Percentiles rank a stretch among this genome's conserved stretches.
These are phyloP conservation scores for Unio delphinus DNA, from an alignment of 2,888 invertebrate genomes.

Conservation along the genomic window DNA sequence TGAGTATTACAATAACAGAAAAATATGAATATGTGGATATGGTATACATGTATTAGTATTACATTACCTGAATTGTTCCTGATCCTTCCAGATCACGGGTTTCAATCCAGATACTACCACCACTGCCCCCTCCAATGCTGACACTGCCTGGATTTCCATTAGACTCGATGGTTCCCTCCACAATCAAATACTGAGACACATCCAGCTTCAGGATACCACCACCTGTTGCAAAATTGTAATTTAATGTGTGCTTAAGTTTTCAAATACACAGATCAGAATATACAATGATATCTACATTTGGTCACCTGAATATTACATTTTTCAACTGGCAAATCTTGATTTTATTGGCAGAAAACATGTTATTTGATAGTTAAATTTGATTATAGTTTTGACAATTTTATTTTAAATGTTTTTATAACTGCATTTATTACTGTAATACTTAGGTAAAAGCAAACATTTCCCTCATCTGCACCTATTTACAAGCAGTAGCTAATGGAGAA, in stretches of 20 bases:
- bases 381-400: too few species aligned
- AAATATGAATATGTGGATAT: background rate
- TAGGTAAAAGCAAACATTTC: too few species aligned
- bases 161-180: conserved; percentile 44
- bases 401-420: too few species aligned
- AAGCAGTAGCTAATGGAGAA: too few species aligned
- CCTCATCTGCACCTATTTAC: too few species aligned
- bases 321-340: too few species aligned
- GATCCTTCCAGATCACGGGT: conserved; percentile 45
- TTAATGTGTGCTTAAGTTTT: background rate
- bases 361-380: too few species aligned
- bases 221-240: conserved; percentile 21
- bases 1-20: background rate
- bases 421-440: too few species aligned
- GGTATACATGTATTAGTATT: background rate
- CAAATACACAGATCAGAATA: background rate
- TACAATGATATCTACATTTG: too few species aligned
- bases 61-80: conserved; percentile 41
- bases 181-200: conserved; percentile 29
- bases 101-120: conserved; percentile 43
- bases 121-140: conserved; percentile 47
- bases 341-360: too few species aligned
- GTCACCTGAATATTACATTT: too few species aligned
- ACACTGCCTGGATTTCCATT: conserved; percentile 34
- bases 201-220: conserved; percentile 46